Percentiles rank a stretch among this genome's conserved stretches.
These are phyloP conservation scores for Bubo bubo DNA, from an alignment of 2,113 vertebrate species.

Conservation along the genomic window DNA sequence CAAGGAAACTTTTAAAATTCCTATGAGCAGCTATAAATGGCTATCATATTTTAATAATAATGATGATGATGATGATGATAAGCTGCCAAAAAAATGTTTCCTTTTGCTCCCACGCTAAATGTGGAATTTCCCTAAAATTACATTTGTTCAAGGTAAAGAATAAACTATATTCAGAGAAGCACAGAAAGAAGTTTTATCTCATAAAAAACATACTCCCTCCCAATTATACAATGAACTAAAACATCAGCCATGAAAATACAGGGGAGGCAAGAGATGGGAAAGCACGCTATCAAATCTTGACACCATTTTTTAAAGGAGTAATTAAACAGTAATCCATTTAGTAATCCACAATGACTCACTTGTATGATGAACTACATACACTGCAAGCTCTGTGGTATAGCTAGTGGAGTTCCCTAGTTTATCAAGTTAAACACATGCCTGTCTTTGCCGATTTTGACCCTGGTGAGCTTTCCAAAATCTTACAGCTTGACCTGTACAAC, in stretches of 20 bases:
- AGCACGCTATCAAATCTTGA: background rate
- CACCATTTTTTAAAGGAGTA: background rate
- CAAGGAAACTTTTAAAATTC: slow-evolving; percentile 69
- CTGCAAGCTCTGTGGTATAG: background rate
- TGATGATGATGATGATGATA: slow-evolving; percentile 32
- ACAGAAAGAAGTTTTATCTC: background rate
- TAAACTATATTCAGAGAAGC: background rate
- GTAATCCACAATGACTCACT: slow-evolving; percentile 8
- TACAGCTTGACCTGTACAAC: background rate
- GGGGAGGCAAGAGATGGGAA: background rate
- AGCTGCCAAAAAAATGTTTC: slow-evolving; percentile 49
- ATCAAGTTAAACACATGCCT: background rate
- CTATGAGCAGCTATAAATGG: slow-evolving; percentile 52
- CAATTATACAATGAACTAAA: background rate
- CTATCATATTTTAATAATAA: slow-evolving; percentile 65
- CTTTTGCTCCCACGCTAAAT: slow-evolving; percentile 50
- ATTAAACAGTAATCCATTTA: background rate
- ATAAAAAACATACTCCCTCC: background rate
- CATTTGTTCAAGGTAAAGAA: slow-evolving; percentile 27
- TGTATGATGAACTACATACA: background rate
- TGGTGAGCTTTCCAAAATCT: background rate
- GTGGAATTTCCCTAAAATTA: slow-evolving; percentile 54
- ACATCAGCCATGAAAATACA: background rate
- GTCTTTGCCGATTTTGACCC: background rate
- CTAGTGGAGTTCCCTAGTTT: background rate